Base-by-base conservation (phyloP, 2,797 vertebrate species). In the Momotus momota region DNA sequence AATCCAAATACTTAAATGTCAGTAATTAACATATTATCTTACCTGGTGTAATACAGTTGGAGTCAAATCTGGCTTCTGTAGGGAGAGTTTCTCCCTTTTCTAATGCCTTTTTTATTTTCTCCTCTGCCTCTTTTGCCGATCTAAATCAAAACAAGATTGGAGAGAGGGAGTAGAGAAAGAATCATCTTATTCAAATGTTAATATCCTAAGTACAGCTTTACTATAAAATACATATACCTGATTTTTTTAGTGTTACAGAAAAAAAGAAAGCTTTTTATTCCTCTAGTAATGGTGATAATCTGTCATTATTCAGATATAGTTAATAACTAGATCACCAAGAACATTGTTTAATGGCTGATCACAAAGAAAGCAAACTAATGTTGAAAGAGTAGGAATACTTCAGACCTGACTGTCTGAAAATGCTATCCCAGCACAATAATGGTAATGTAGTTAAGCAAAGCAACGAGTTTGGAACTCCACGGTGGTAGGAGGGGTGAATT, bases 11-110 rank as follows among this genome's bases (percentile, higher is more conserved):
- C 3, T 35, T 82, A 19, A 15, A 49, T 73, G 46, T 48, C 84
- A 92, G 10, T 38, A 70, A 19, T 1, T 11, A 71, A 52, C 17
- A 86, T 41, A 60, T 86, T 51, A 33, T 58, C 86, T 96, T 98
- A 99, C 99, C 99, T 94, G 99, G 99, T 69, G 99, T 99, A 97
- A 99, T 99, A 93, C 99, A 99, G 97, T 99, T 99, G 89, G 99
- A 99, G 97, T 99, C 99, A 86, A 99, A 99, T 86, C 99, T 99
- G 93, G 99, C 99, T 97, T 99, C 99, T 61, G 99, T 98, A 73
- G 99, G 99, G 84, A 99, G 99, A 78, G 97, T 98, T 97, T 99
- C 99, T 96, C 99, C 99, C 97, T 99, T 99, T 93, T 99, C 99
- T 97, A 99, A 81, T 21, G 99, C 99, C 96, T 99, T 99, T 97